Evolutionary conservation across 1,140 invertebrate species (phyloP), one percentile per base, ranked within the genome.

Genomic region (Elymnias hypermnestra): DNA sequence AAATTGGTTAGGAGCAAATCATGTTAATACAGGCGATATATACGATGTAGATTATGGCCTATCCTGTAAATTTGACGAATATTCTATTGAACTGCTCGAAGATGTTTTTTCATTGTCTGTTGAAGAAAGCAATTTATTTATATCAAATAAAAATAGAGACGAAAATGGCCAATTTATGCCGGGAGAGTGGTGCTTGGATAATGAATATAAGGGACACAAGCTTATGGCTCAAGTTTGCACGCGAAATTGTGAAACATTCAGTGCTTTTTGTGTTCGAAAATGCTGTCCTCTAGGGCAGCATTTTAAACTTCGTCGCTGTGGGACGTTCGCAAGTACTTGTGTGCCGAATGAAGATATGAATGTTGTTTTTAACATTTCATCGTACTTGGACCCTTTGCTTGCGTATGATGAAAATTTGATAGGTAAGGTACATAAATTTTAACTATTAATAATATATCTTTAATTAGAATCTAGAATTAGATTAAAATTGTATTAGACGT

Each of bases 231-330:
- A 82, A 31, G 71, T 68, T 3, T 87, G 83, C 51, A 63, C 74
- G 3, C 23, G 33, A 10, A 52, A 71, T 21, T 84, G 74, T 50
- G 41, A 57, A 5, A 47, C 44, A n/a, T 77, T 64, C 29, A 72
- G 57, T 33, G 77, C 81, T 6, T 83, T 45, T 48, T 79, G 79
- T 46, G 36, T 87, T 3, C 69, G 64, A 18, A 87, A 87, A 46
- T 87, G 86, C 37, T 87, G 86, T 59, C 79, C 75, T 4, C 59
- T 72, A n/a, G 83, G 83, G 26, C 38, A 77, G n/a, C 68, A 83
- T 50, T 81, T 57, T 42, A 52, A 57, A 17, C 54, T 64, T 6
- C 47, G 45, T 15, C 53, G 47, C 6, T 75, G 76, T 42, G 57
- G 53, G 6, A 66, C 51, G 15, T 64, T 55, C 19, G 47, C 29